A percentile compares a stretch with the other conserved stretches of the same genome.
These are phyloP conservation scores for Lordiphosa andalusiaca DNA, from an alignment of 2,888 invertebrate species.

Conservation along the genomic window DNA sequence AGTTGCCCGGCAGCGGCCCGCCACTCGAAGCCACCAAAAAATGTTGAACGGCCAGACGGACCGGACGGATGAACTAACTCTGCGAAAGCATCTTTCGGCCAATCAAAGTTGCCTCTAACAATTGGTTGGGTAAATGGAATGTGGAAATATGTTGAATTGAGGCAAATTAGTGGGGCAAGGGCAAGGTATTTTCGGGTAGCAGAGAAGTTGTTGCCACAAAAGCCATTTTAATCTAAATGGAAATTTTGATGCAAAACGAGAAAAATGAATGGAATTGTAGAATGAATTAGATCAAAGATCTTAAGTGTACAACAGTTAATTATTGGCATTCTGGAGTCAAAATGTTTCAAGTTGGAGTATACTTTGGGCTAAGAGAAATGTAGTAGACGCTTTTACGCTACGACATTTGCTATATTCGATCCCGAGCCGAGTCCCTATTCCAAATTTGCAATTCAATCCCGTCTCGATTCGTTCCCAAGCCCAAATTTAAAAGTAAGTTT, in stretches of 20 bases:
- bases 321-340: too few species aligned
- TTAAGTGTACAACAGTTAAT: neutral
- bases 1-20: constrained; percentile 17
- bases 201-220: neutral
- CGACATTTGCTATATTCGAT: too few species aligned
- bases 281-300: too few species aligned
- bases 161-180: constrained; percentile 43
- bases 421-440: too few species aligned
- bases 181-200: constrained; percentile 9
- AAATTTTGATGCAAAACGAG: constrained; percentile 34
- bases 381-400: too few species aligned
- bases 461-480: too few species aligned
- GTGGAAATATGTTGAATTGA: constrained; percentile 35
- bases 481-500: too few species aligned
- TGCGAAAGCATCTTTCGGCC: constrained; percentile 46
- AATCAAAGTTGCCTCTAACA: constrained; percentile 45
- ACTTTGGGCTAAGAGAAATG: too few species aligned
- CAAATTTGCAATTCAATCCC: too few species aligned
- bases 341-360: too few species aligned
- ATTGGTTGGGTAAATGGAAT: constrained; percentile 42
- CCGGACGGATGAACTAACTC: constrained; percentile 20
- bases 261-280: too few species aligned
- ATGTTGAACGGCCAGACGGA: constrained; percentile 13
- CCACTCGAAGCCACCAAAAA: constrained; percentile 12
- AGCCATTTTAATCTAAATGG: constrained; percentile 47